phyloP scores from a whole-genome alignment of 2,797 vertebrate species.

The Leptatherina wallacei region DNA sequence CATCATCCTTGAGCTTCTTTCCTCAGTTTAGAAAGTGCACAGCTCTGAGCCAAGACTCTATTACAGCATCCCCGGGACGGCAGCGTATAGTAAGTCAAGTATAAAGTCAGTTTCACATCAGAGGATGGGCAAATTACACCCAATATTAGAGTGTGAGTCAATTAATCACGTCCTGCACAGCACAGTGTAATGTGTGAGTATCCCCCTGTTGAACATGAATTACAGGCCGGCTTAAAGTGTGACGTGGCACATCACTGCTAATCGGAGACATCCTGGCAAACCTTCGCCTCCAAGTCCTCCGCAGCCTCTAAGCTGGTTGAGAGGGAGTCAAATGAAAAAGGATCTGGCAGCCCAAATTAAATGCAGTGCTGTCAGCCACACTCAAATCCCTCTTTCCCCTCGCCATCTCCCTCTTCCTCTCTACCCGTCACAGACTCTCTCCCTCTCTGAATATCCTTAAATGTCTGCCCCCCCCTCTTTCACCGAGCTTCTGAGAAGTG shows the following conservation, averaged over 20 bases:
- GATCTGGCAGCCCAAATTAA: slow-evolving; percentile 86
- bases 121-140: slow-evolving; percentile 82
- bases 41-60: slow-evolving; percentile 64
- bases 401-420: slow-evolving; percentile 68
- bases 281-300: slow-evolving; percentile 76
- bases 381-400: slow-evolving; percentile 76
- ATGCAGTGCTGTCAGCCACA: slow-evolving; percentile 79
- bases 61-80: slow-evolving; percentile 72
- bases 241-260: slow-evolving; percentile 80
- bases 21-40: slow-evolving; percentile 59
- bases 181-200: slow-evolving; percentile 83
- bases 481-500: slow-evolving; percentile 72
- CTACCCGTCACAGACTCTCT: slow-evolving; percentile 77
- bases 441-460: slow-evolving; percentile 80
- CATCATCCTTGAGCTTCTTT: slow-evolving; percentile 45
- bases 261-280: slow-evolving; percentile 81
- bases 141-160: slow-evolving; percentile 84
- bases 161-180: slow-evolving; percentile 82
- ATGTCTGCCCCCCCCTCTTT: slow-evolving; percentile 56
- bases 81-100: slow-evolving; percentile 79
- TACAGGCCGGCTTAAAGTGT: slow-evolving; percentile 81
- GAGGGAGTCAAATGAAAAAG: slow-evolving; percentile 83
- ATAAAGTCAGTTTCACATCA: slow-evolving; percentile 84
- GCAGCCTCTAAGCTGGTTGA: slow-evolving; percentile 82
- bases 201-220: slow-evolving; percentile 85